Base-by-base conservation (phyloP, 2,797 vertebrate species). In the Cuniculus paca region DNA sequence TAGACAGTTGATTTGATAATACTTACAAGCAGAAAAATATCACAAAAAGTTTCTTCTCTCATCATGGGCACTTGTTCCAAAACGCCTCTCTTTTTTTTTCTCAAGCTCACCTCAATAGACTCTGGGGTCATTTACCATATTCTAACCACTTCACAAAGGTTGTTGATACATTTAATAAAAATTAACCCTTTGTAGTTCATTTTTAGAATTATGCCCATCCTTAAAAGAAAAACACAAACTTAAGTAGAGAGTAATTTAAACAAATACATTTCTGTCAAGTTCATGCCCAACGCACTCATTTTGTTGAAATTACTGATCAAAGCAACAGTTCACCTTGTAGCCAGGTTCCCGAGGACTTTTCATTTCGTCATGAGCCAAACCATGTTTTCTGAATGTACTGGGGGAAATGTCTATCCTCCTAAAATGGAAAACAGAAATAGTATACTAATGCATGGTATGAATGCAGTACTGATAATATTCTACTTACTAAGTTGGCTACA, bases 391-490 rank as follows among this genome's bases (percentile, higher is more conserved):
- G 99, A 99, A 99, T 99, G 99, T 99, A 99, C 99, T 99, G 98
- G 99, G 99, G 98, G 99, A 99, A 99, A 99, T 99, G 99, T 99
- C 99, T 99, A 99, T 99, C 99, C 99, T 99, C 99, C 99, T 99
- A 98, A 96, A 97, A 97, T 74, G 39, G 39, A 96, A 95, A 96
- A 95, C 72, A 97, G 45, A 90, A 92, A 48, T 0, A 11, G 60
- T 91, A 58, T 48, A 90, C 54, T 74, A 95, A 81, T 81, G 58
- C 75, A 88, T 14, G 52, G 28, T 65, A 9, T 95, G 70, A 80
- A 45, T 45, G 90, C 0, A 93, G 8, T 31, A 54, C 3, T 45
- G 28, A 26, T 95, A 91, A 68, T 52, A 92, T 42, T 86, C 75
- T 88, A 89, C 68, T 60, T 81, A 10, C 0, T 74, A 91, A 90